Conservation (phyloP, 2,888 invertebrate species). For the Altica lythri region DNA sequence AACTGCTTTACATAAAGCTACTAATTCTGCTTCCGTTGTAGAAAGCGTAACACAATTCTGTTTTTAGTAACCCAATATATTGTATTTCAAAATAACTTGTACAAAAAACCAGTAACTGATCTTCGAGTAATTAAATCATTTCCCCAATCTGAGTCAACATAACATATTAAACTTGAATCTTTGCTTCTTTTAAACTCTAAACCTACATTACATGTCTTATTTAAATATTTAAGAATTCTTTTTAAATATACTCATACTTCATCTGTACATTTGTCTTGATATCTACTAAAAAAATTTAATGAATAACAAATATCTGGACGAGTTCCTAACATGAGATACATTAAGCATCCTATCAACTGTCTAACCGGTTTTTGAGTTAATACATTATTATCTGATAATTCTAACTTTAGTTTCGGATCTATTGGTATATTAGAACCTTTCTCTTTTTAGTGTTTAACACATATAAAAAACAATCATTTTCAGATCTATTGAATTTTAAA, state of each 20-base stretch:
- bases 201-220: neutral
- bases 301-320: neutral
- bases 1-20: constrained; percentile 26
- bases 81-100: constrained; percentile 1
- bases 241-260: too few relatives aligned
- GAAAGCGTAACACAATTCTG: constrained; percentile 17
- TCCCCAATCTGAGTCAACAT: constrained; percentile 8
- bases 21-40: constrained; percentile 31
- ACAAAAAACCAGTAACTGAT: constrained; percentile 4
- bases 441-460: too few relatives aligned
- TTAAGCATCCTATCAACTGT: neutral
- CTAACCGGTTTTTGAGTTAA: too few relatives aligned
- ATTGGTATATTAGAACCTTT: too few relatives aligned
- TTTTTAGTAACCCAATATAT: constrained; percentile 4
- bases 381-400: too few relatives aligned
- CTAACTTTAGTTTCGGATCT: too few relatives aligned
- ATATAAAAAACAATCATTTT: too few relatives aligned
- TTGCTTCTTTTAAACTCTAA: neutral
- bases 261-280: neutral
- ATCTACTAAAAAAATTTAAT: neutral
- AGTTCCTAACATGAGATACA: neutral
- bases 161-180: neutral
- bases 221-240: neutral
- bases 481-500: too few relatives aligned
- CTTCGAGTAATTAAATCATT: constrained; percentile 1